phyloP scores from a whole-genome alignment of 2,113 vertebrate species.

The Telmatochromis sp. region DNA sequence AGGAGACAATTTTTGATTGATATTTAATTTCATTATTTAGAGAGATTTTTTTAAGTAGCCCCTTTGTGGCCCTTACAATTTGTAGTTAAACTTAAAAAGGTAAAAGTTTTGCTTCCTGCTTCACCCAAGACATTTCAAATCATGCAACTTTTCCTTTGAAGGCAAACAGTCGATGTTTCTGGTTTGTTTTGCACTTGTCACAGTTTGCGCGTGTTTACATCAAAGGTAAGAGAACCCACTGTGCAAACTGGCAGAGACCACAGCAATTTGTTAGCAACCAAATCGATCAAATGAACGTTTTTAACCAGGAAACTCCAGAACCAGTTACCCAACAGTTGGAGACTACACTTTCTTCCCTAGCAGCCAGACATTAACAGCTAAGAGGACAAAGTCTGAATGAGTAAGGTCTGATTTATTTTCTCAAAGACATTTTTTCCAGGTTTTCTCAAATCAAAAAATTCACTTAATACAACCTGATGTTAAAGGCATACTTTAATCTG shows the following conservation, averaged over 20 bases:
- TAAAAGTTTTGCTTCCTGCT: not conserved
- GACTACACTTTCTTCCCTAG: not conserved
- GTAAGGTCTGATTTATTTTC: not conserved
- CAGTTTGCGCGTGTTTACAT: fast-evolving
- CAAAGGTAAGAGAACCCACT: not conserved
- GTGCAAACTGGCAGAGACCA: not conserved
- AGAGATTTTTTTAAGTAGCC: not conserved
- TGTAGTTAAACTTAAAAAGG: not conserved
- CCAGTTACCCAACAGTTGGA: not conserved
- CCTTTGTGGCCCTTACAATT: not conserved
- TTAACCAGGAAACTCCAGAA: not conserved
- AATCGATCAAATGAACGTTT: not conserved
- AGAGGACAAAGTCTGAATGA: not conserved
- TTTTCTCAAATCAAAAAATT: not conserved
- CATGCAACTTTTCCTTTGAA: not conserved
- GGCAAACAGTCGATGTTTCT: not conserved
- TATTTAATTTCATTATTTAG: not conserved
- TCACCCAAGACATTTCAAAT: not conserved
- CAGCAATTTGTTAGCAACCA: not conserved
- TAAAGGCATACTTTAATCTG: fast-evolving
- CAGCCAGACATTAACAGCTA: not conserved
- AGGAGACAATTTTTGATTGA: not conserved
- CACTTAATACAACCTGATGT: not conserved
- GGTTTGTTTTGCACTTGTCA: not conserved
- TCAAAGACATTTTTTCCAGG: not conserved